Evolutionary conservation across 2,888 invertebrate species (phyloP).

Genomic region (Lasioglossum oenotherae): DNA sequence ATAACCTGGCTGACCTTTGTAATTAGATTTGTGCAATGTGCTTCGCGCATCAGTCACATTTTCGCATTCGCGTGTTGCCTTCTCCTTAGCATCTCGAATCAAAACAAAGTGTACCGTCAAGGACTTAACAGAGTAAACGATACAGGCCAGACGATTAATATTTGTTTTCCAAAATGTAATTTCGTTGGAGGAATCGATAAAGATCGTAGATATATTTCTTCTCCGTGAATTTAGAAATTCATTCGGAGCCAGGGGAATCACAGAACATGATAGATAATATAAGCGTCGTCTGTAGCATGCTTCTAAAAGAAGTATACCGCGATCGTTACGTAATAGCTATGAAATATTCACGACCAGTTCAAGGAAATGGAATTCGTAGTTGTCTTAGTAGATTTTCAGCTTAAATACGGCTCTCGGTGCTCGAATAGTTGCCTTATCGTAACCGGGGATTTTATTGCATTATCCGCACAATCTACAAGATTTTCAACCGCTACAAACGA

Average conservation of each 20-base stretch:
- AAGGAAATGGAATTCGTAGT: conserved; percentile 28
- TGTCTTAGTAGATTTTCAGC: conserved; percentile 16
- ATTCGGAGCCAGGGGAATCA: neutral
- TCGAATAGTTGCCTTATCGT: neutral
- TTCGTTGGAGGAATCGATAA: neutral
- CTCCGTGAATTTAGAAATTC: neutral
- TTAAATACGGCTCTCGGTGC: neutral
- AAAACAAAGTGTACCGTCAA: neutral
- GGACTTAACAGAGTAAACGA: neutral
- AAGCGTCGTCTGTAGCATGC: neutral
- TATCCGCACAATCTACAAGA: neutral
- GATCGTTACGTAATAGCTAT: conserved; percentile 26
- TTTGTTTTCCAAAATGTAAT: neutral
- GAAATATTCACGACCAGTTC: conserved; percentile 43
- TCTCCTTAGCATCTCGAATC: neutral
- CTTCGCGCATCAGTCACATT: neutral
- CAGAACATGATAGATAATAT: neutral
- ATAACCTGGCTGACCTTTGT: conserved; percentile 30
- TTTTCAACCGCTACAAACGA: neutral
- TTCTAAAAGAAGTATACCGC: conserved; percentile 5
- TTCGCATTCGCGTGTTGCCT: neutral
- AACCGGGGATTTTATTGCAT: conserved; percentile 25
- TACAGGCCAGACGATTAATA: neutral
- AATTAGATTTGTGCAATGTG: conserved; percentile 22
- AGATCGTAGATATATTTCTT: neutral